A percentile compares a stretch with the other conserved stretches of the same genome.
Conservation (phyloP, 2,113 vertebrate genomes). For the Trochalopteron elliotii region DNA sequence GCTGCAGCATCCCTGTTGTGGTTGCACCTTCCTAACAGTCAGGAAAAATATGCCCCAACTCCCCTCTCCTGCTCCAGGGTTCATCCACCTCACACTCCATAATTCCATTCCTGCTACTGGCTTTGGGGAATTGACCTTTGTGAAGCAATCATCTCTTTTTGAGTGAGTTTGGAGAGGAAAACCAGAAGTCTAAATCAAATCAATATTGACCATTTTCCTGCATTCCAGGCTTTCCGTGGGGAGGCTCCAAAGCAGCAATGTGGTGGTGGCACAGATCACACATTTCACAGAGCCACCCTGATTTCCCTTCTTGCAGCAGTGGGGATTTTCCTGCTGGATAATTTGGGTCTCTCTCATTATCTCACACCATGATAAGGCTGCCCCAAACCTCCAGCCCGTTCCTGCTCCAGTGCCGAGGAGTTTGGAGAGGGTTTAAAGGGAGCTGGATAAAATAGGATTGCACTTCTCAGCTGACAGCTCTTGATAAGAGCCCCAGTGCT, state of each 20-base stretch:
- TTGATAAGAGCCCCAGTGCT: neutral
- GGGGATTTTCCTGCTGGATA: neutral
- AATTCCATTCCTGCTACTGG: neutral
- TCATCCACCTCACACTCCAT: rapidly evolving
- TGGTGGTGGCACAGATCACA: rapidly evolving
- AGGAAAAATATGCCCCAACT: neutral
- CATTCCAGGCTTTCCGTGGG: rapidly evolving
- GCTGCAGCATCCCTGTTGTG: neutral
- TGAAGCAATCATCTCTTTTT: neutral
- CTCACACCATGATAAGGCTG: neutral
- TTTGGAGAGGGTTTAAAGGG: neutral
- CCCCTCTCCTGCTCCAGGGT: rapidly evolving
- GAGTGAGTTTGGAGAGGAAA: neutral
- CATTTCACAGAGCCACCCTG: neutral
- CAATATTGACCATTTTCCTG: rapidly evolving
- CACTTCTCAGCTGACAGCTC: constrained; percentile 45
- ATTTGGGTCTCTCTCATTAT: neutral
- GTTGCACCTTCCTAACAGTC: neutral
- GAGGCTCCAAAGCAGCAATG: neutral
- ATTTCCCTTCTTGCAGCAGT: neutral
- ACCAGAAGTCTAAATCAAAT: neutral
- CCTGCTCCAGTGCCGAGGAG: rapidly evolving
- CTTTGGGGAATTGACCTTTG: neutral
- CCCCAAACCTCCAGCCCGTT: neutral
- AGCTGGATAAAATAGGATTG: neutral